Evolutionary conservation across 2,113 vertebrate genomes (phyloP).

Genomic region (Lophotis ruficrista): DNA sequence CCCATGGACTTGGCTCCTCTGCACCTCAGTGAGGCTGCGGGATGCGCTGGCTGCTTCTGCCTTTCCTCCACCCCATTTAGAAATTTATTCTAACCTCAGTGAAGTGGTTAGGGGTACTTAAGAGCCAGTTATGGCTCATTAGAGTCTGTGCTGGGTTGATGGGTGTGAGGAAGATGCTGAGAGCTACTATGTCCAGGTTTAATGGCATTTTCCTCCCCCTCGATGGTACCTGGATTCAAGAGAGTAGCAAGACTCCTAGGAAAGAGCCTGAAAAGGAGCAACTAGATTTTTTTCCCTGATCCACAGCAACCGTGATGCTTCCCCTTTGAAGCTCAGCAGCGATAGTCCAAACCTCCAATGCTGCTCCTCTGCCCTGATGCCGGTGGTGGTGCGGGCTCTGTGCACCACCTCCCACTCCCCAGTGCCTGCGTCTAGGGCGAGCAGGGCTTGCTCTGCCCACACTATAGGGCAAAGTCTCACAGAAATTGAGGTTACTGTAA

Average conservation of each 20-base stretch:
- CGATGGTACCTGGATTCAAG: not conserved
- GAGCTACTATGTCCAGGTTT: not conserved
- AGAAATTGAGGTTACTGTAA: conserved; percentile 51
- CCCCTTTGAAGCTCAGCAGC: not conserved
- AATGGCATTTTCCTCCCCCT: not conserved
- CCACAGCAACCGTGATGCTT: not conserved
- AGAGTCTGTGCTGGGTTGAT: not conserved
- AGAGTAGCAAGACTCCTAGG: not conserved
- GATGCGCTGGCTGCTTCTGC: not conserved
- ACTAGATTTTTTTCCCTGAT: accelerated
- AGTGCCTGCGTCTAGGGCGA: accelerated
- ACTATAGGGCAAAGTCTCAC: conserved; percentile 8
- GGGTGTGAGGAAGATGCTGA: not conserved
- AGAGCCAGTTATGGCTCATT: conserved; percentile 25
- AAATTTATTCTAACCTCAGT: conserved; percentile 18
- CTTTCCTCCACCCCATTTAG: not conserved
- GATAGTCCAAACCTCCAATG: not conserved
- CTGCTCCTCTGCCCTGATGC: not conserved
- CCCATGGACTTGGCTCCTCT: accelerated
- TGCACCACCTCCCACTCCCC: not conserved
- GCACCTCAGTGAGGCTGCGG: not conserved
- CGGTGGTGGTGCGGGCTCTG: not conserved
- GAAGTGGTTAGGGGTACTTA: conserved; percentile 28
- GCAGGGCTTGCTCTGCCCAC: not conserved
- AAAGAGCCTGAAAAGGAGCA: not conserved